Evolutionary conservation across 2,888 invertebrate genomes (phyloP).

Genomic region (Limnephilus lunatus): DNA sequence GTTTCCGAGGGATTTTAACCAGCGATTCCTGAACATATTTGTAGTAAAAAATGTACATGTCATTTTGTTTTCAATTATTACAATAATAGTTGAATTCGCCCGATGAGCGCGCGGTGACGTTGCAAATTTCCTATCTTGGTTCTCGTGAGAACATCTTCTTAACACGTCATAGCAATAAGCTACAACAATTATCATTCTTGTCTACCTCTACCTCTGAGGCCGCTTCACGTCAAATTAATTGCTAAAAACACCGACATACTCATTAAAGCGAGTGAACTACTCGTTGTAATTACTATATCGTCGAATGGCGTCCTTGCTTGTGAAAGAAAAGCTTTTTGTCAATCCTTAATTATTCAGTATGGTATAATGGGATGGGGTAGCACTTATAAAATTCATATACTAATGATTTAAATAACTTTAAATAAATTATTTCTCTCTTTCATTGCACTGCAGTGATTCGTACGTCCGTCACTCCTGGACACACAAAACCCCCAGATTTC

Average conservation of each 20-base stretch:
- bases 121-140: slow-evolving; percentile 5
- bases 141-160: slow-evolving; percentile 32
- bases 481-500: too few relatives aligned
- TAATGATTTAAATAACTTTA: too few relatives aligned
- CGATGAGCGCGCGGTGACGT: slow-evolving; percentile 28
- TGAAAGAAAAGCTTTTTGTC: not conserved
- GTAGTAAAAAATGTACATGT: too few relatives aligned
- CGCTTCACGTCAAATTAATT: slow-evolving; percentile 28
- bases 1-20: too few relatives aligned
- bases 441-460: too few relatives aligned
- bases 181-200: not conserved
- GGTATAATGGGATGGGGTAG: too few relatives aligned
- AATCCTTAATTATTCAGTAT: not conserved
- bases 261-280: not conserved
- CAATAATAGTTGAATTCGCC: slow-evolving; percentile 10
- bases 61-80: too few relatives aligned
- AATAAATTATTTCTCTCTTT: too few relatives aligned
- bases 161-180: not conserved
- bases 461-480: too few relatives aligned
- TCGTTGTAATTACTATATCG: not conserved
- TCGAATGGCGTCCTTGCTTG: not conserved
- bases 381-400: too few relatives aligned
- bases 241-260: not conserved
- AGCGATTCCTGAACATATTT: too few relatives aligned
- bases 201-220: not conserved